Evolutionary conservation across 2,113 vertebrate species (phyloP).

Genomic region (Salvelinus namaycush): DNA sequence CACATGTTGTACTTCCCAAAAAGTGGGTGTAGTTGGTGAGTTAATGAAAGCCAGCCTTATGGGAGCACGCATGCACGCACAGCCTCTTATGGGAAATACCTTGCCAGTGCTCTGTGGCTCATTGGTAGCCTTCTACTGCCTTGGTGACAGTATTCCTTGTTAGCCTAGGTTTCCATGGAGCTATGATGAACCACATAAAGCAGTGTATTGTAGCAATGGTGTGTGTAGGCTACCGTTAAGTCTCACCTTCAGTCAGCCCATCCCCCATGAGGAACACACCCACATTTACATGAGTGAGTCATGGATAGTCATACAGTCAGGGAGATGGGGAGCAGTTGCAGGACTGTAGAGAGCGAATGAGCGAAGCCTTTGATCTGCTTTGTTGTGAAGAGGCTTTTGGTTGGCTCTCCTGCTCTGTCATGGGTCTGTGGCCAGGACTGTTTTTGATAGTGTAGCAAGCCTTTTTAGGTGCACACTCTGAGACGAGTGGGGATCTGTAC

Average conservation of each 20-base stretch:
- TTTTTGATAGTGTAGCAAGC: neutral
- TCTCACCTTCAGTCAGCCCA: too few relatives aligned
- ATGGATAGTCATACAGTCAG: neutral
- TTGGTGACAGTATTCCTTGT: neutral
- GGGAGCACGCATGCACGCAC: neutral
- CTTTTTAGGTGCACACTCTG: neutral
- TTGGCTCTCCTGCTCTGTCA: neutral
- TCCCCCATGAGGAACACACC: too few relatives aligned
- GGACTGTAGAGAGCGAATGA: too few relatives aligned
- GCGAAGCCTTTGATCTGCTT: neutral
- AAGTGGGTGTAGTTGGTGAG: neutral
- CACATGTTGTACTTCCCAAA: neutral
- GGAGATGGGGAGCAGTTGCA: too few relatives aligned
- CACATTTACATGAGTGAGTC: neutral
- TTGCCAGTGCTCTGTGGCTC: neutral
- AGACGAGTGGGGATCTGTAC: too few relatives aligned
- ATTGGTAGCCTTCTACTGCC: neutral
- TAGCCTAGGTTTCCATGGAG: slow-evolving; percentile 8
- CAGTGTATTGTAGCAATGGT: neutral
- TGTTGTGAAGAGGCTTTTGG: neutral
- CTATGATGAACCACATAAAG: neutral
- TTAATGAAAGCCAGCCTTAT: neutral
- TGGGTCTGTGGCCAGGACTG: neutral
- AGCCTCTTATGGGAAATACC: neutral
- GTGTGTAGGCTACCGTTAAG: neutral